phyloP scores from a whole-genome alignment of 2,113 vertebrate genomes.

The Excalfactoria chinensis region DNA sequence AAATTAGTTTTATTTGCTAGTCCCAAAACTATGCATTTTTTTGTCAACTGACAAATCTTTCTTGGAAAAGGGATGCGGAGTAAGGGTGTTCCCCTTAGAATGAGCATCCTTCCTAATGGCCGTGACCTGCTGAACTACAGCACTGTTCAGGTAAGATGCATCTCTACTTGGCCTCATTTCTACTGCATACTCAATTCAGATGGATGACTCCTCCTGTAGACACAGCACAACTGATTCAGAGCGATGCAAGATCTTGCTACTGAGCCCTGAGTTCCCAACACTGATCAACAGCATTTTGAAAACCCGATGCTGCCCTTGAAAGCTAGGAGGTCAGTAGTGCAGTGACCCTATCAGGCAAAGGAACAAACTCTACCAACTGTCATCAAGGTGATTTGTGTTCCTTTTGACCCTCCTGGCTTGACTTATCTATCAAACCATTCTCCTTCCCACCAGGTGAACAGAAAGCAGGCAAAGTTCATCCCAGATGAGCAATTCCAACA shows the following conservation, averaged over 20 bases:
- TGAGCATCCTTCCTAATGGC: background rate
- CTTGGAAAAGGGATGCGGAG: background rate
- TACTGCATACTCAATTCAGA: background rate
- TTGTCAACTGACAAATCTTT: background rate
- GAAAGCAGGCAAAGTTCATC: background rate
- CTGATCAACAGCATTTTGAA: background rate
- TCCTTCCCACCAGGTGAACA: background rate
- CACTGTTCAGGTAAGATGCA: rapidly evolving
- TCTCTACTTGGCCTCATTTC: background rate
- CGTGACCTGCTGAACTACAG: background rate
- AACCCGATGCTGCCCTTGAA: background rate
- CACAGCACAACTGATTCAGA: background rate
- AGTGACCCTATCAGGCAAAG: background rate
- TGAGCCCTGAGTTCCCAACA: background rate
- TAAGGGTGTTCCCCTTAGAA: background rate
- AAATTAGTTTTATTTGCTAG: background rate
- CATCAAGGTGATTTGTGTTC: constrained; percentile 21
- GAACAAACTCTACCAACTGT: background rate
- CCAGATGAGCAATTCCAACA: background rate
- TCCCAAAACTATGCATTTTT: background rate
- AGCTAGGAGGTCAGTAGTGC: background rate
- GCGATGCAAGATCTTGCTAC: background rate
- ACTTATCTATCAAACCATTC: constrained; percentile 13
- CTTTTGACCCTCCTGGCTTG: constrained; percentile 9
- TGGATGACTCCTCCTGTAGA: background rate